Base-by-base conservation (phyloP, 23 tunicate genomes). In the Halocynthia roretzi region DNA sequence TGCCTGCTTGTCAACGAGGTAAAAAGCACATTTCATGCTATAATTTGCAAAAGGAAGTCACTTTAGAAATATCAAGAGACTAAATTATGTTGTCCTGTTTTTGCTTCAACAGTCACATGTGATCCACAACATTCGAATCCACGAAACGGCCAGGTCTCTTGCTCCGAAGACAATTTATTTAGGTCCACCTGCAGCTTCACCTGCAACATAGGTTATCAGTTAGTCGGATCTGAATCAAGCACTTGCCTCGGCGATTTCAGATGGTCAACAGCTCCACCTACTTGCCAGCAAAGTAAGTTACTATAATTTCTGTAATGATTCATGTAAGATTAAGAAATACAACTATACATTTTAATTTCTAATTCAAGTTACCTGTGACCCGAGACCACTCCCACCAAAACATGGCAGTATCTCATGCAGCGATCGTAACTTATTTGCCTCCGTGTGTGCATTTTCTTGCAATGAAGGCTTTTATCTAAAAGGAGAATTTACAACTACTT, bases 251-350 rank as follows among this genome's bases (percentile, higher is more conserved):
- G 55, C 7, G 70, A 73, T 66, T 56, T 69, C 19, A 50, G 15
- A 8, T 85, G 90, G 90, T 85, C 90, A 6, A 54, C 63, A 48
- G 74, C 80, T 5, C 70, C 80, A 44, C 76, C 83, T 50, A 62
- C 75, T 18, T 80, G 83, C 52, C 62, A 80, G 5, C 61, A 61
- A 80, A 67, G 83, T 80, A 68, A 40, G 81, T 77, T 9, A 0
- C 12, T 31, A 31, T 31, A 31, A 31, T 31, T 31, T 58, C 15
- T 58, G 63, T 58, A 58, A 58, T n/a, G 44, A 31, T 0, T 31
- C 44, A 31, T 31, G 44, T 4, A 31, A 4, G 44, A 31, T 0
- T 31, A 31, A 31, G 4, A 31, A 31, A 31, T 31, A 31, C 44
- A 31, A 31, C 64, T 15, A 15, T 58, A 58, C 64, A n/a, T n/a